Conservation (phyloP, 2,797 vertebrate genomes). For the Sebastes goodei region DNA sequence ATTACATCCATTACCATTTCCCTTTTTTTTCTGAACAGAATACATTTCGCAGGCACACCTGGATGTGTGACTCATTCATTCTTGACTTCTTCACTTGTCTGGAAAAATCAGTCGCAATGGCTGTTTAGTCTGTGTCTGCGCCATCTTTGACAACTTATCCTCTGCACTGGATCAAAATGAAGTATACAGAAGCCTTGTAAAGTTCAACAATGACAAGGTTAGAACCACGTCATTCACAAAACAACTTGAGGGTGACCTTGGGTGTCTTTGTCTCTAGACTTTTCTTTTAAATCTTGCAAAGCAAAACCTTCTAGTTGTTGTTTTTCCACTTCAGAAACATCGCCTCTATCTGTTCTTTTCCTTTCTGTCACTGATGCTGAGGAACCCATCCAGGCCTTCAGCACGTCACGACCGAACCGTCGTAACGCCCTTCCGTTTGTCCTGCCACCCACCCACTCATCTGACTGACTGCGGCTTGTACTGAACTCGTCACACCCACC, state of each 20-base stretch:
- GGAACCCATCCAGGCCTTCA: slow-evolving; percentile 4
- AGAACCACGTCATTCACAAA: background rate
- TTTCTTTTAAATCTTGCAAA: background rate
- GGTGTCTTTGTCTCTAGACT: background rate
- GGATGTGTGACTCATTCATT: background rate
- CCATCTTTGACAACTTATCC: background rate
- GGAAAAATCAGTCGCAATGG: background rate
- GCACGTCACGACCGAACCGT: background rate
- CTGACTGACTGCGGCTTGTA: slow-evolving; percentile 13
- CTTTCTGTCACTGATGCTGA: slow-evolving; percentile 1
- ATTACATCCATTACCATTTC: background rate
- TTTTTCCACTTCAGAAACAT: slow-evolving; percentile 11
- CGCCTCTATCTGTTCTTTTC: background rate
- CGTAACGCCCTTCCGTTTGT: slow-evolving; percentile 11
- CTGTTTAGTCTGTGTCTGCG: background rate
- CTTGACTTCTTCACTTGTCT: background rate
- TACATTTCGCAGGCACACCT: background rate
- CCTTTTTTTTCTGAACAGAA: background rate
- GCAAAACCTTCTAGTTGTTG: background rate
- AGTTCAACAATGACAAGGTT: background rate
- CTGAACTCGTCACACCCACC: slow-evolving; percentile 27
- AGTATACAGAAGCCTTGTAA: background rate
- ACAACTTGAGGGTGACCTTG: background rate
- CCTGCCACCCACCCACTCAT: slow-evolving; percentile 21
- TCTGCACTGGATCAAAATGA: background rate